Percentiles rank a stretch among this genome's conserved stretches.
phyloP scores from a whole-genome alignment of 2,113 vertebrate species.

The Abramis brama region DNA sequence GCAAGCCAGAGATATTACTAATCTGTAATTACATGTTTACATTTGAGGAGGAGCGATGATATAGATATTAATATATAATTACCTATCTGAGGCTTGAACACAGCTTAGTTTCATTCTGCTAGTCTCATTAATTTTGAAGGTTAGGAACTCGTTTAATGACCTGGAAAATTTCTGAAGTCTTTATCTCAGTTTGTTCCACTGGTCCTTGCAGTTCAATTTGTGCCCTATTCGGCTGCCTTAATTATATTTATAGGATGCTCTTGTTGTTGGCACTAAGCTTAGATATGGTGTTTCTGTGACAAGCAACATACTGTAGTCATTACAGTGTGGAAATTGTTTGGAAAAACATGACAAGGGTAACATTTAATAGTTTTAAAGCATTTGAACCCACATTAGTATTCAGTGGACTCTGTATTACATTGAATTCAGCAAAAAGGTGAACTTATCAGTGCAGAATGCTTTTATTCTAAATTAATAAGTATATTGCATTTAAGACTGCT shows the following conservation, averaged over 20 bases:
- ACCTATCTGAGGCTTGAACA: conserved; percentile 32
- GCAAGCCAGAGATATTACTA: conserved; percentile 43
- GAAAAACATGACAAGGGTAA: conserved; percentile 38
- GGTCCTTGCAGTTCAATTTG: conserved; percentile 47
- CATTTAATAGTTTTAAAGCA: conserved; percentile 34
- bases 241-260: conserved; percentile 48
- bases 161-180: conserved; percentile 50
- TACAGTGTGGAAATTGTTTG: conserved; percentile 20
- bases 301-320: conserved; percentile 27
- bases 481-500: background rate
- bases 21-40: conserved; percentile 50
- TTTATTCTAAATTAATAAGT: conserved; percentile 5
- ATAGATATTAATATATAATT: conserved; percentile 48
- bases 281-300: conserved; percentile 26
- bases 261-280: conserved; percentile 41
- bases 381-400: conserved; percentile 59
- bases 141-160: conserved; percentile 52
- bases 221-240: conserved; percentile 35
- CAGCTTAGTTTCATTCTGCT: conserved; percentile 42
- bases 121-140: conserved; percentile 51
- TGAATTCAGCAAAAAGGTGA: background rate
- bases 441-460: background rate
- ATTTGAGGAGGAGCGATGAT: conserved; percentile 46
- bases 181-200: conserved; percentile 54
- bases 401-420: conserved; percentile 36